Conservation (phyloP, 2,113 vertebrate genomes). For the Anguilla rostrata region DNA sequence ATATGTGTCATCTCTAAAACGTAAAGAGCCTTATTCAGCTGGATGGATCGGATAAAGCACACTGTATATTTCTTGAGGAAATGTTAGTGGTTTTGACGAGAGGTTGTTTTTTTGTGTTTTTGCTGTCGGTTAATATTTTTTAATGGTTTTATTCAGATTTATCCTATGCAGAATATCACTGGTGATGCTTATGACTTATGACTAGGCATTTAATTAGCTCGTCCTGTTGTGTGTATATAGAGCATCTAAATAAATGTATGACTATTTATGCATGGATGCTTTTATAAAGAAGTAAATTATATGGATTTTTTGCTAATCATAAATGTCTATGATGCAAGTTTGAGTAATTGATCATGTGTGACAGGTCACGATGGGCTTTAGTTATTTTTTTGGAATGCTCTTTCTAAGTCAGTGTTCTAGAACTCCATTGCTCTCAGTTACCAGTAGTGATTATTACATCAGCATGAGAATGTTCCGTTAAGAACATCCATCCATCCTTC, state of each 20-base stretch:
- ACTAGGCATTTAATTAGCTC: slow-evolving; percentile 14
- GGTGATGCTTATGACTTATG: neutral
- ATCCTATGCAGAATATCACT: slow-evolving; percentile 11
- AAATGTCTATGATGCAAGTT: neutral
- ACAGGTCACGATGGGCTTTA: neutral
- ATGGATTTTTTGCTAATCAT: neutral
- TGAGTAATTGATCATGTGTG: neutral
- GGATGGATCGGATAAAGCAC: slow-evolving; percentile 30
- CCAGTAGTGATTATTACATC: too few species aligned
- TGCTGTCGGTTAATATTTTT: slow-evolving; percentile 32
- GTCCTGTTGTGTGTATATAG: slow-evolving; percentile 22
- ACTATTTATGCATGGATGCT: neutral
- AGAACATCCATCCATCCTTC: too few species aligned
- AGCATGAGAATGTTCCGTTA: too few species aligned
- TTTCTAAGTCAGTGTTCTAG: too few species aligned
- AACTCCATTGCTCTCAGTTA: too few species aligned
- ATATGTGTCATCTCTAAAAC: slow-evolving; percentile 40
- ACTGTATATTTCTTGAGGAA: slow-evolving; percentile 27
- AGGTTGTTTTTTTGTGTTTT: neutral
- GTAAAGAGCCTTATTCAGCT: slow-evolving; percentile 30
- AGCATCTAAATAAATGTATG: neutral
- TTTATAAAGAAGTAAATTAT: neutral
- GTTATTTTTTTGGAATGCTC: neutral
- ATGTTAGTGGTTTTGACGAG: slow-evolving; percentile 26
- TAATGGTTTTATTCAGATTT: slow-evolving; percentile 16